A percentile compares a stretch with the other conserved stretches of the same genome.
phyloP scores from a whole-genome alignment of 1,140 invertebrate genomes.

The Anastrepha ludens region DNA sequence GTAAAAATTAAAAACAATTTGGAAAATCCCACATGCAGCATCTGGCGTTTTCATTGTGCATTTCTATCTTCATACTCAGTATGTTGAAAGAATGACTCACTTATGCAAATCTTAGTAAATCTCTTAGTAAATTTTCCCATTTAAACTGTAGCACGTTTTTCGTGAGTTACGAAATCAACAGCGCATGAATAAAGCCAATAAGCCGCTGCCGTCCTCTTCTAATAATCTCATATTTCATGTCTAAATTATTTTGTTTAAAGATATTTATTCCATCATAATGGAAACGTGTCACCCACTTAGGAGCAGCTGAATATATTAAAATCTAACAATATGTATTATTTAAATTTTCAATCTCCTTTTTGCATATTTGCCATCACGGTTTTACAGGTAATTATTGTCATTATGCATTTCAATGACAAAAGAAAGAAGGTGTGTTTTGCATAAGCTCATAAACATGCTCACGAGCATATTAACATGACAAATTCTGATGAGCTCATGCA shows the following conservation, averaged over 20 bases:
- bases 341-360: background rate
- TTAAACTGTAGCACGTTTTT: background rate
- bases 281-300: constrained; percentile 30
- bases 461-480: background rate
- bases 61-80: background rate
- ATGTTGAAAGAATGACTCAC: constrained; percentile 5
- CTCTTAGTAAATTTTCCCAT: constrained; percentile 7
- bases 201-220: background rate
- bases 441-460: background rate
- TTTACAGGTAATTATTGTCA: background rate
- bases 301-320: background rate
- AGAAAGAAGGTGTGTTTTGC: background rate
- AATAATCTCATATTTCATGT: background rate
- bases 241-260: background rate
- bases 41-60: background rate
- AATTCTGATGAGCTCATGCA: constrained; percentile 3
- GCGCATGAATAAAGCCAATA: background rate
- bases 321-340: background rate
- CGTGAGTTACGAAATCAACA: background rate
- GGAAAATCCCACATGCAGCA: background rate
- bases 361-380: background rate
- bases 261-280: background rate
- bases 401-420: background rate
- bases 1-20: background rate
- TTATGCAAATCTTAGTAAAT: background rate